A percentile compares a stretch with the other conserved stretches of the same genome.
Evolutionary conservation across 2,888 invertebrate genomes (phyloP).

Genomic region (Taenaris catops): DNA sequence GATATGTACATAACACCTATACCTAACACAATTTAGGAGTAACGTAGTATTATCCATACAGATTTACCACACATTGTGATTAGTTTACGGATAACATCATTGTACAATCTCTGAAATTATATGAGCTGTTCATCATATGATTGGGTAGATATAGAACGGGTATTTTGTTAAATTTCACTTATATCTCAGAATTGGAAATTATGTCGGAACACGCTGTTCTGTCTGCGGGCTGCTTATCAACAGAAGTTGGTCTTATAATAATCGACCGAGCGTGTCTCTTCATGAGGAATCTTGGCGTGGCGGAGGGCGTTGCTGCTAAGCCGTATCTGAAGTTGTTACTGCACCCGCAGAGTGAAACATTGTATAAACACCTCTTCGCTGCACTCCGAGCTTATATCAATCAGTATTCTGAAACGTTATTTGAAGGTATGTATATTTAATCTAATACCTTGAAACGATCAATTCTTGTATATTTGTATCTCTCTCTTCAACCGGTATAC

Average conservation of each 20-base stretch:
- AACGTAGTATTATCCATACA: no score
- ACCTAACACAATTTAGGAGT: no score
- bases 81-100: no score
- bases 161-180: no score
- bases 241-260: constrained; percentile 93
- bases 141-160: no score
- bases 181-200: constrained; percentile 64
- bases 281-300: constrained; percentile 88
- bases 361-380: constrained; percentile 95
- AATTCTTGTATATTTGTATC: no score
- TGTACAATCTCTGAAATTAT: no score
- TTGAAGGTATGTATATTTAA: constrained; percentile 88
- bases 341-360: constrained; percentile 93
- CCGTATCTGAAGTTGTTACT: constrained; percentile 93
- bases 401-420: constrained; percentile 90
- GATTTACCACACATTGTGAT: no score
- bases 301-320: constrained; percentile 90
- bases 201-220: constrained; percentile 63
- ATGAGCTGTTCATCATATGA: no score
- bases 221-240: constrained; percentile 82
- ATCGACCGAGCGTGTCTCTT: constrained; percentile 93
- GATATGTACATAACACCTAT: no score
- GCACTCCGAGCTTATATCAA: constrained; percentile 95
- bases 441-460: no score
- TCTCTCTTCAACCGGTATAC: no score